Percentiles rank a stretch among this genome's conserved stretches.
phyloP scores from a whole-genome alignment of 2,888 invertebrate genomes.

The Troides oblongomaculatus region DNA sequence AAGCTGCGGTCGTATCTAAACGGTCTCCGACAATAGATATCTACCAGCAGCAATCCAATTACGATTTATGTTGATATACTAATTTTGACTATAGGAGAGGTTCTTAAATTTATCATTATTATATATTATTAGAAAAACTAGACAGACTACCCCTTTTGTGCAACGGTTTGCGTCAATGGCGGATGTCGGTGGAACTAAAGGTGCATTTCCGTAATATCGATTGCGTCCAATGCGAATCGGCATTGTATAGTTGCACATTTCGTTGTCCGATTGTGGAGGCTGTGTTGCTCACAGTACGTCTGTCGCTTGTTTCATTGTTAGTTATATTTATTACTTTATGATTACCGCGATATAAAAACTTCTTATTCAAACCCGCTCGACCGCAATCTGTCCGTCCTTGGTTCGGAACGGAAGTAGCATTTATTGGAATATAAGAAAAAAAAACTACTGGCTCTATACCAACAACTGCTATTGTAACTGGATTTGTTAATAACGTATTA shows the following conservation, averaged over 20 bases:
- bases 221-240: constrained; percentile 33
- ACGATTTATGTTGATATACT: neutral
- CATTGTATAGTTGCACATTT: constrained; percentile 34
- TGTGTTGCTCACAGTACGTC: constrained; percentile 17
- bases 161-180: constrained; percentile 49
- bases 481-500: neutral
- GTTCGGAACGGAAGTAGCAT: neutral
- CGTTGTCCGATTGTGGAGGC: constrained; percentile 28
- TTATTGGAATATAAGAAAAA: neutral
- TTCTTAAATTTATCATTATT: constrained; percentile 8
- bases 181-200: constrained; percentile 36
- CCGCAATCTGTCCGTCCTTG: neutral
- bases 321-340: constrained; percentile 2
- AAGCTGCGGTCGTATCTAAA: too few species aligned
- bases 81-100: neutral
- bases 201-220: constrained; percentile 47
- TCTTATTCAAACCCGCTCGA: neutral
- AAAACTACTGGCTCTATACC: neutral
- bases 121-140: constrained; percentile 27
- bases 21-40: too few species aligned
- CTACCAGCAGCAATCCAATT: neutral
- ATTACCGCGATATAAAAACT: neutral
- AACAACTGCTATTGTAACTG: neutral
- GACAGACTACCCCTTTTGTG: constrained; percentile 40
- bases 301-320: constrained; percentile 13